phyloP scores from a whole-genome alignment of 2,113 vertebrate genomes.

The Xiphophorus hellerii region DNA sequence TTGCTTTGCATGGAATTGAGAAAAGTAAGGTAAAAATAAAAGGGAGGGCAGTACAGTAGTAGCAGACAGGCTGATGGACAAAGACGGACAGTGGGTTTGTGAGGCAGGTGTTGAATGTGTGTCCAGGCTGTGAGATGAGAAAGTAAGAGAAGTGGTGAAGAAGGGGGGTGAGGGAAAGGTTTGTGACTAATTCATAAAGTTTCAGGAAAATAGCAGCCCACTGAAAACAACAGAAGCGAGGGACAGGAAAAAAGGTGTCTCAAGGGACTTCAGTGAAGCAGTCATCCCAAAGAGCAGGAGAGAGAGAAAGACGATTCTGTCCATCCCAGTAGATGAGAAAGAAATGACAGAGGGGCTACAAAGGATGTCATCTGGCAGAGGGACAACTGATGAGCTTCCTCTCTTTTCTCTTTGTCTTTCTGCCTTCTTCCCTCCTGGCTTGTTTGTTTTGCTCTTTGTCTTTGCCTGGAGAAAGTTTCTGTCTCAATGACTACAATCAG shows the following conservation, averaged over 20 bases:
- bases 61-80: constrained; percentile 48
- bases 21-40: not conserved
- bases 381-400: constrained; percentile 82
- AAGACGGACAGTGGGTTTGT: constrained; percentile 61
- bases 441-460: constrained; percentile 76
- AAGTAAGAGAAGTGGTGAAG: constrained; percentile 65
- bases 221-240: constrained; percentile 64
- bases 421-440: constrained; percentile 50
- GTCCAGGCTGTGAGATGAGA: constrained; percentile 73
- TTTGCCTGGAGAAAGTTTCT: constrained; percentile 75
- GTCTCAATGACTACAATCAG: constrained; percentile 64
- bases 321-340: constrained; percentile 81
- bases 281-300: constrained; percentile 75
- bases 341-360: constrained; percentile 83
- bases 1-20: constrained; percentile 44
- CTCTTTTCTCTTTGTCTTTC: constrained; percentile 65
- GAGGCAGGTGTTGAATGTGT: constrained; percentile 78
- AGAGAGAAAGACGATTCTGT: constrained; percentile 75
- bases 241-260: constrained; percentile 76
- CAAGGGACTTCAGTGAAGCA: constrained; percentile 80
- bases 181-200: constrained; percentile 88
- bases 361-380: constrained; percentile 82
- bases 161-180: constrained; percentile 27
- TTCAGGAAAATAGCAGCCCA: constrained; percentile 77
- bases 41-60: not conserved